phyloP scores from a whole-genome alignment of 2,113 vertebrate species.

The Cavia porcellus region DNA sequence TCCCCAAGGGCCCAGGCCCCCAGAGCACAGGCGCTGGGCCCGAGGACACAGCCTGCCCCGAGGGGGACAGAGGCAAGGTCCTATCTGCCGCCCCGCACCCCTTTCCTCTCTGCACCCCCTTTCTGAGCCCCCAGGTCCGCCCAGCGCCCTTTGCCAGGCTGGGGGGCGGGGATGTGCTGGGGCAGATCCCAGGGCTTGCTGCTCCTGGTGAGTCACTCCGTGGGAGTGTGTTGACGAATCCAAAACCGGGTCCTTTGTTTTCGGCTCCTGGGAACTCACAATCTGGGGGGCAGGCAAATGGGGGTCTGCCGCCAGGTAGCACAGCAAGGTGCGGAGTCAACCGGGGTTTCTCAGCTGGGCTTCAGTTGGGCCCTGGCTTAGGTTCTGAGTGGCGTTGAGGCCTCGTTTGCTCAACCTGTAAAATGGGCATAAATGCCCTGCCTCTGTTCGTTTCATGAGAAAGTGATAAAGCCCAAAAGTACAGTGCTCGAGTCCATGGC shows the following conservation, averaged over 20 bases:
- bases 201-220: conserved; percentile 76
- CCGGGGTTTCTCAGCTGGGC: background rate
- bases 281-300: background rate
- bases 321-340: fast-evolving
- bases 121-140: background rate
- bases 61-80: too few species aligned
- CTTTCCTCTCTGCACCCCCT: background rate
- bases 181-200: conserved; percentile 59
- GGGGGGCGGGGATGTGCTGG: conserved; percentile 69
- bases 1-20: background rate
- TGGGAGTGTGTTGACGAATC: conserved; percentile 78
- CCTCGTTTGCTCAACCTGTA: conserved; percentile 67
- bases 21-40: background rate
- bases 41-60: fast-evolving
- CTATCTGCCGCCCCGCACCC: fast-evolving
- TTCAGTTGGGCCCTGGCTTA: fast-evolving
- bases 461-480: background rate
- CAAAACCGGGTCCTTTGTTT: conserved; percentile 65
- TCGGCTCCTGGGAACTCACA: conserved; percentile 68
- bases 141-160: conserved; percentile 44
- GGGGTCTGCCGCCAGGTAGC: background rate
- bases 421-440: conserved; percentile 16
- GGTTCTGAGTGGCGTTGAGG: background rate
- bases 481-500: background rate
- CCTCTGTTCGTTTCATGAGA: background rate